phyloP scores from a whole-genome alignment of 2,113 vertebrate species.

The Poeciliopsis turrubarensis region DNA sequence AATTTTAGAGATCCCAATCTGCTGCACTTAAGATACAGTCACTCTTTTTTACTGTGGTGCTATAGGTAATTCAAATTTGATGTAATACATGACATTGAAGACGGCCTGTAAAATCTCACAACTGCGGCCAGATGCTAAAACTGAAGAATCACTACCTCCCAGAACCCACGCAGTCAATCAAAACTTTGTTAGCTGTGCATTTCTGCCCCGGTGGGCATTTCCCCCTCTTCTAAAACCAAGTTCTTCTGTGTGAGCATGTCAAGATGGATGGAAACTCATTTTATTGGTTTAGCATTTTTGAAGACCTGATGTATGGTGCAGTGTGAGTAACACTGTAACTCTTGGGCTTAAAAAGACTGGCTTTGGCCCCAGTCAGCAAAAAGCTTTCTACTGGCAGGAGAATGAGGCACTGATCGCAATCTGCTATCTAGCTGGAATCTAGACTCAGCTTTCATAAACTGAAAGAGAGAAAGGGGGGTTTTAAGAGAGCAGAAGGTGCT shows the following conservation, averaged over 20 bases:
- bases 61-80: conserved; percentile 24
- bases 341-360: conserved; percentile 80
- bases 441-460: conserved; percentile 71
- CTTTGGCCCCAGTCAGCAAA: conserved; percentile 78
- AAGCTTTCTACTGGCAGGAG: conserved; percentile 80
- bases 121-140: conserved; percentile 36
- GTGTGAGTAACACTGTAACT: conserved; percentile 75
- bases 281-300: conserved; percentile 76
- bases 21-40: conserved; percentile 18
- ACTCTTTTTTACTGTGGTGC: conserved; percentile 15
- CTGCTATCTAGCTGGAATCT: conserved; percentile 75
- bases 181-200: conserved; percentile 61
- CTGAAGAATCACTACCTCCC: conserved; percentile 35
- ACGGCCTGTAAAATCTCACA: conserved; percentile 34
- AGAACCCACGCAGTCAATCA: conserved; percentile 66
- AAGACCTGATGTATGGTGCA: conserved; percentile 65
- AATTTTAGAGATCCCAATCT: conserved; percentile 33
- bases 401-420: conserved; percentile 73
- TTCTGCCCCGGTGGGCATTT: conserved; percentile 56
- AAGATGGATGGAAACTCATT: conserved; percentile 69
- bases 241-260: conserved; percentile 44
- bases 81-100: conserved; percentile 37
- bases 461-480: conserved; percentile 60
- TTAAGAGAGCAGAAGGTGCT: conserved; percentile 68
- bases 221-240: conserved; percentile 31